Conservation (phyloP, 2,888 invertebrate species). For the Globia sparganii region DNA sequence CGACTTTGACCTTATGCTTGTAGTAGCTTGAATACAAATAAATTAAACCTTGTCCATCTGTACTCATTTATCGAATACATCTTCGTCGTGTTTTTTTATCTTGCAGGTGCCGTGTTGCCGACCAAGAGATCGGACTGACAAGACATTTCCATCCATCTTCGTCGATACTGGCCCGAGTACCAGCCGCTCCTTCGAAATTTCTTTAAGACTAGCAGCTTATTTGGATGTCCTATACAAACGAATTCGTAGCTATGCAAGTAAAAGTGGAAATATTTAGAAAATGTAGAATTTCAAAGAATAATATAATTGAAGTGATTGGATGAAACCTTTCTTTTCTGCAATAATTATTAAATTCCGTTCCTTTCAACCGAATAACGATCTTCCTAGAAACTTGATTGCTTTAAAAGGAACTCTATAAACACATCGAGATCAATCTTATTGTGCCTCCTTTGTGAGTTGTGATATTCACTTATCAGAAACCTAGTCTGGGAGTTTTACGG, state of each 20-base stretch:
- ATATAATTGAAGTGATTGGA: not conserved
- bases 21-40: not conserved
- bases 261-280: not conserved
- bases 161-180: constrained; percentile 35
- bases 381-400: not conserved
- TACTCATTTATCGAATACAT: constrained; percentile 49
- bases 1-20: no score
- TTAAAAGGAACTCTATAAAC: not conserved
- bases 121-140: constrained; percentile 46
- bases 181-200: constrained; percentile 1
- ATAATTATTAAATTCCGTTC: not conserved
- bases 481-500: not conserved
- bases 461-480: not conserved
- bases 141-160: constrained; percentile 61
- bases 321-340: not conserved
- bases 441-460: not conserved
- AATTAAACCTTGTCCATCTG: not conserved
- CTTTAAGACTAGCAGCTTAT: not conserved
- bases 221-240: not conserved
- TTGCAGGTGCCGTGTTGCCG: constrained; percentile 41
- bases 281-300: not conserved
- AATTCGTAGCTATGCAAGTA: not conserved
- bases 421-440: not conserved
- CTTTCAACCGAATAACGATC: not conserved
- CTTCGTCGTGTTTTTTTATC: constrained; percentile 52